phyloP scores from a whole-genome alignment of 2,113 vertebrate species.

The Hippocampus zosterae region DNA sequence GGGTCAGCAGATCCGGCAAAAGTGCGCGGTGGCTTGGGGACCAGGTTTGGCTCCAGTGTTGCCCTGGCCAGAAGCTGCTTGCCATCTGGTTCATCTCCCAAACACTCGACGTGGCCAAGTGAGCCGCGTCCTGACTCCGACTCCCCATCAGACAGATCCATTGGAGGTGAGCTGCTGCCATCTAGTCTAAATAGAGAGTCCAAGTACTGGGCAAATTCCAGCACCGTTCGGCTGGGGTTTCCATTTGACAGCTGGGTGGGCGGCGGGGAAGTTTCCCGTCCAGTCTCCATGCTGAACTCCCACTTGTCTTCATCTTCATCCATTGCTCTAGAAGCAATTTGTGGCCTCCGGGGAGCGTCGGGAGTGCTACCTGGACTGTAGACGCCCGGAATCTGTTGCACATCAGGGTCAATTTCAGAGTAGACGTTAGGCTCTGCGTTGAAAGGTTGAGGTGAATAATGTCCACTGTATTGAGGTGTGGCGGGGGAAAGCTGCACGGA shows the following conservation, averaged over 20 bases:
- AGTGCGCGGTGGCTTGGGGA: conserved; percentile 92
- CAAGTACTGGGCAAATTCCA: conserved; percentile 96
- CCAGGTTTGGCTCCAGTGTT: conserved; percentile 91
- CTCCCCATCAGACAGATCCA: conserved; percentile 83
- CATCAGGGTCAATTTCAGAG: conserved; percentile 53
- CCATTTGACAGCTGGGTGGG: conserved; percentile 79
- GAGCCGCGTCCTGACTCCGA: conserved; percentile 75
- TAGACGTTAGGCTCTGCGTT: conserved; percentile 37
- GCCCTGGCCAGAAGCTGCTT: conserved; percentile 89
- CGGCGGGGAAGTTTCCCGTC: conserved; percentile 44
- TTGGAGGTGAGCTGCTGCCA: conserved; percentile 87
- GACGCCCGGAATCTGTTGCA: conserved; percentile 53
- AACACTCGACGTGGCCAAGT: conserved; percentile 79
- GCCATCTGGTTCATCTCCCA: conserved; percentile 77
- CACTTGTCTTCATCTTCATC: conserved; percentile 37
- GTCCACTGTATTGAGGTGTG: conserved; percentile 61
- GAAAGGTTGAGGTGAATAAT: conserved; percentile 65
- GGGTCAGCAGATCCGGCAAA: conserved; percentile 93
- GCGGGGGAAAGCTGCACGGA: conserved; percentile 57
- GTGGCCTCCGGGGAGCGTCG: conserved; percentile 51
- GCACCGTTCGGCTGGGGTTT: conserved; percentile 91
- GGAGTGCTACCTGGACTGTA: conserved; percentile 65
- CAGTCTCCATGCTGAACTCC: conserved; percentile 39
- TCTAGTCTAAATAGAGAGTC: conserved; percentile 97
- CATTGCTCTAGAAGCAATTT: conserved; percentile 36